phyloP scores from a whole-genome alignment of 2,888 invertebrate species.

The Ligdia adustata region DNA sequence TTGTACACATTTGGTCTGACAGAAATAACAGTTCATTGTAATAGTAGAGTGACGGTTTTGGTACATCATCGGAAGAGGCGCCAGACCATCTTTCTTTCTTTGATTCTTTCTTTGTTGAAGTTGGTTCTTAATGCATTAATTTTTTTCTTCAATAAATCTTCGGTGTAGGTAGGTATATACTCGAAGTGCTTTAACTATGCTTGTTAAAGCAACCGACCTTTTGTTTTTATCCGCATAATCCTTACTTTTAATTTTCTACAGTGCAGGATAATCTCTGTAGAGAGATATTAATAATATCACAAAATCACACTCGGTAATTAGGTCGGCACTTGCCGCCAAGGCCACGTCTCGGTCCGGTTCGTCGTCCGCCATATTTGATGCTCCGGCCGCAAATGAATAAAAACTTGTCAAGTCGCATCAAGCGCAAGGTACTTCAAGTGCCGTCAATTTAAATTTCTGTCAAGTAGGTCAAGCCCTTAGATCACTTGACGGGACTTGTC shows the following conservation, averaged over 20 bases:
- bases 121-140: conserved; percentile 27
- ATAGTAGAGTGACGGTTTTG: conserved; percentile 22
- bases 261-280: conserved; percentile 30
- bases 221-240: conserved; percentile 32
- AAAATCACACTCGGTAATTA: conserved; percentile 36
- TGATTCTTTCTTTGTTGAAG: conserved; percentile 11
- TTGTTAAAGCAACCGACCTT: conserved; percentile 29
- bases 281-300: conserved; percentile 30
- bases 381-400: conserved; percentile 30
- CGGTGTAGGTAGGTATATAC: too few relatives aligned
- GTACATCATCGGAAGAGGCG: conserved; percentile 14
- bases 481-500: conserved; percentile 28
- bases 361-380: conserved; percentile 7
- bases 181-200: too few relatives aligned
- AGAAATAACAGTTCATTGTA: conserved; percentile 29
- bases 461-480: conserved; percentile 26
- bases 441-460: conserved; percentile 29
- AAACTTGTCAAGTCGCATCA: conserved; percentile 26
- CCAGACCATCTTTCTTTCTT: background rate
- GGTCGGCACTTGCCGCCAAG: conserved; percentile 30
- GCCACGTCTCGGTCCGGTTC: conserved; percentile 32
- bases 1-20: conserved; percentile 32
- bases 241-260: conserved; percentile 17
- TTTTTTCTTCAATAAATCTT: too few relatives aligned
- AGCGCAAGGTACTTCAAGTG: conserved; percentile 30